Conservation (phyloP, 1,140 invertebrate species). For the Drosophila albomicans region DNA sequence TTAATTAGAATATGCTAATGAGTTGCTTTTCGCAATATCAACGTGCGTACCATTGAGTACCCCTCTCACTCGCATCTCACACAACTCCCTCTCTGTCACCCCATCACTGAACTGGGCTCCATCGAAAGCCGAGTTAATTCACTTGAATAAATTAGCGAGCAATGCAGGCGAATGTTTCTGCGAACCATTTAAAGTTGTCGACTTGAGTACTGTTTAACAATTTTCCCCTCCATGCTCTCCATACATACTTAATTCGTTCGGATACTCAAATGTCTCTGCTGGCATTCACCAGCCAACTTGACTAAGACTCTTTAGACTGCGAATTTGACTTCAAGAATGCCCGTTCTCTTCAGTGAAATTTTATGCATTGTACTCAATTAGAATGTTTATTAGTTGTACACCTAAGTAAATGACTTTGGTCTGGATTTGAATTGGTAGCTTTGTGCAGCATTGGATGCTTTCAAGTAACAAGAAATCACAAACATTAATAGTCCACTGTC, state of each 20-base stretch:
- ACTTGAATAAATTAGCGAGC: slow-evolving; percentile 77
- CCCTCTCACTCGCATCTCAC: neutral
- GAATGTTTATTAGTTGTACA: slow-evolving; percentile 45
- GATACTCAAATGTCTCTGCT: slow-evolving; percentile 27
- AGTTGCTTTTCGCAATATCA: slow-evolving; percentile 55
- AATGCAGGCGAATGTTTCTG: slow-evolving; percentile 57
- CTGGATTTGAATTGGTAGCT: slow-evolving; percentile 19
- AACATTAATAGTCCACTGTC: neutral
- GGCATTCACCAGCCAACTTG: slow-evolving; percentile 17
- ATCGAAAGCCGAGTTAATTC: slow-evolving; percentile 70
- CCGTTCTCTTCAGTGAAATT: slow-evolving; percentile 5
- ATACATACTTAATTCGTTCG: slow-evolving; percentile 18
- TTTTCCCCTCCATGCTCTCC: neutral
- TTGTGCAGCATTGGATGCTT: neutral
- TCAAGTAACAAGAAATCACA: neutral
- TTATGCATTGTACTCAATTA: slow-evolving; percentile 39
- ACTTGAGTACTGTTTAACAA: neutral
- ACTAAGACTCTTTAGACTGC: slow-evolving; percentile 19
- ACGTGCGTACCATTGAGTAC: slow-evolving; percentile 8
- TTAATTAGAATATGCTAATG: slow-evolving; percentile 84
- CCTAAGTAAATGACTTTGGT: slow-evolving; percentile 34
- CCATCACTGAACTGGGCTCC: neutral
- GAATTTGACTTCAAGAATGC: slow-evolving; percentile 25
- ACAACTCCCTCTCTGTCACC: neutral
- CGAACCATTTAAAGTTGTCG: slow-evolving; percentile 50